Evolutionary conservation across 1,140 invertebrate species (phyloP), one percentile per base, ranked within the genome.

Genomic region (Lepidurus couesii): DNA sequence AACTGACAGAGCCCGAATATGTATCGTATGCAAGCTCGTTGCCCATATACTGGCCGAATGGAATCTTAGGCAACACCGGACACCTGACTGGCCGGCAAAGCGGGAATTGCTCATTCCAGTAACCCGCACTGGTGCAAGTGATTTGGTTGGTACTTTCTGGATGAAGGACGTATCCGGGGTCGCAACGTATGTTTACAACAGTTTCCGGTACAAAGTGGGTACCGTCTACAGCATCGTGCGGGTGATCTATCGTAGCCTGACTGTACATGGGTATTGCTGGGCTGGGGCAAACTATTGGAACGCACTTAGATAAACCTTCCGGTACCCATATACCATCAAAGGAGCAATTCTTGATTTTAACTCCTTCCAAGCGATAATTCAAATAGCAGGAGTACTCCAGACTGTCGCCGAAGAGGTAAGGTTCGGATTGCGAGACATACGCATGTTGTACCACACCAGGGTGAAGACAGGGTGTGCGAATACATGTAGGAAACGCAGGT

Each of bases 361-460:
- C 53, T 8, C 73, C 79, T 42, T 81, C 73, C 43, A 86, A 75
- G 43, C 80, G 77, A 79, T 83, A 85, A 7, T 86, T 86, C 16
- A 78, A 76, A 16, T 84, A 79, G 77, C 86, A 87, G n/a, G 74
- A 78, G 77, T 84, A 86, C 13, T 80, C 80, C 2, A 86, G 34
- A 10, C 10, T 73, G 26, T 76, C 75, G 6, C 73, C 73, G 10
- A 74, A 80, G 1, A 45, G 47, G 73, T 77, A 80, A 42, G 44
- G n/a, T 75, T 26, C 74, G 78, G 43, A 74, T 77, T 42, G 43
- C 26, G 79, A 80, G n/a, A 80, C 73, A 0, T 73, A 42, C 11
- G 45, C 34, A 34, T 80, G 77, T 11, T 47, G 21, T 44, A 80
- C 43, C 2, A 77, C n/a, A 21, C 79, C 79, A 13, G 79, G 79